Evolutionary conservation across 2,888 invertebrate species (phyloP), one percentile per base, ranked within the genome.

Genomic region (Cerastis rubricosa): DNA sequence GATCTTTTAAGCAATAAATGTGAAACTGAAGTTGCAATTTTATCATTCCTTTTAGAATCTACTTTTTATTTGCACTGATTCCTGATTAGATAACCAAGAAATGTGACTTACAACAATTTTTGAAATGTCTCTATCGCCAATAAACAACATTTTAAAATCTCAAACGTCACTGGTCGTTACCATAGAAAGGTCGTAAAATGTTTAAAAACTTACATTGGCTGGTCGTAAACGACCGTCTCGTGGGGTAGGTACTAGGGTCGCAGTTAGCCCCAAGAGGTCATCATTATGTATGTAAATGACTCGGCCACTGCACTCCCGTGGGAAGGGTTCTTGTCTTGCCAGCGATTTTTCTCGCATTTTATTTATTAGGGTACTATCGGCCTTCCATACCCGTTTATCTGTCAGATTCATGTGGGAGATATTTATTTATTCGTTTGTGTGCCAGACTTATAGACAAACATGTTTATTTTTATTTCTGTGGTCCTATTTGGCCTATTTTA

Each of bases 271-370:
- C 89, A 75, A 89, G 89, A 87, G 89, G 87, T 88, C 83, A 92
- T 92, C 72, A 92, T 92, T 92, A 91, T 88, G 89, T 91, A 91
- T 92, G 91, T 90, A 91, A 92, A 92, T 90, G 91, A 88, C 84
- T 89, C 84, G 79, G 86, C 69, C 71, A 85, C 71, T 89, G 89
- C 90, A 90, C 85, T 89, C 90, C 89, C 90, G 9, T 51, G 88
- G 89, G 90, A 89, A 83, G 85, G 89, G 90, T 89, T 88, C 85
- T 88, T 87, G 88, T 87, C 87, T 85, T 82, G 86, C 89, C 89
- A 89, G 89, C 92, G 90, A 92, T 92, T 92, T 91, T 91, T 91
- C 90, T 89, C 85, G 85, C 88, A 88, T 90, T 91, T 92, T 92
- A 92, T 92, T 92, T 92, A 92, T 92, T 92, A 91, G 89, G 92